These are phyloP conservation scores for Kuschelorhynchus macadamiae DNA, from an alignment of 2,888 invertebrate genomes.

Conservation along the genomic window DNA sequence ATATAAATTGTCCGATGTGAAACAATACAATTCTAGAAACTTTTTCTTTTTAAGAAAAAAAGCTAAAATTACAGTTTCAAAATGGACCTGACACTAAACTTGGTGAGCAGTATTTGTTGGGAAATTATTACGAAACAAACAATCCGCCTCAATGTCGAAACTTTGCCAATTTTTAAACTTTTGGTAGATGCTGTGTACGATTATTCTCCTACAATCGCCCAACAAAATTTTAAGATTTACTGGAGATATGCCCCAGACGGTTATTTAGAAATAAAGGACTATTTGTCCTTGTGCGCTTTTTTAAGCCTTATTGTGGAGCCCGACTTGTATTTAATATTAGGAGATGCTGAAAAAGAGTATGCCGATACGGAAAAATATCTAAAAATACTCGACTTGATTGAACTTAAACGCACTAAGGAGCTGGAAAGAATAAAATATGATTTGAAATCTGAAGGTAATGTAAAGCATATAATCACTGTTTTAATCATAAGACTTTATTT, in stretches of 20 bases:
- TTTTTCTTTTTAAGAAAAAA: too few relatives aligned
- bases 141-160: slow-evolving; percentile 16
- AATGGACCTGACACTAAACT: slow-evolving; percentile 29
- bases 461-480: slow-evolving; percentile 18
- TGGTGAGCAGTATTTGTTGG: slow-evolving; percentile 40
- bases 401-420: slow-evolving; percentile 49
- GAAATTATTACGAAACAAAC: slow-evolving; percentile 32
- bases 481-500: too few relatives aligned
- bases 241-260: slow-evolving; percentile 56
- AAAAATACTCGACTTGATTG: slow-evolving; percentile 52
- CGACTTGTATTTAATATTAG: slow-evolving; percentile 54
- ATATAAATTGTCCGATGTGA: too few relatives aligned
- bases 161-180: slow-evolving; percentile 23
- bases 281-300: slow-evolving; percentile 55
- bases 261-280: slow-evolving; percentile 57
- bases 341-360: slow-evolving; percentile 52
- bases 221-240: slow-evolving; percentile 46
- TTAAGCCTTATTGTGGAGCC: slow-evolving; percentile 52
- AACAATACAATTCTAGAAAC: too few relatives aligned
- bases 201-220: slow-evolving; percentile 21
- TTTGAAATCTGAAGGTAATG: slow-evolving; percentile 50
- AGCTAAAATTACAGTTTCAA: slow-evolving; percentile 7
- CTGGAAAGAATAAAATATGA: slow-evolving; percentile 58
- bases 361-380: slow-evolving; percentile 55
- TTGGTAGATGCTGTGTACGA: slow-evolving; percentile 34